These are phyloP conservation scores for Phytoseiulus persimilis DNA, from an alignment of 2,888 invertebrate genomes.

Conservation along the genomic window DNA sequence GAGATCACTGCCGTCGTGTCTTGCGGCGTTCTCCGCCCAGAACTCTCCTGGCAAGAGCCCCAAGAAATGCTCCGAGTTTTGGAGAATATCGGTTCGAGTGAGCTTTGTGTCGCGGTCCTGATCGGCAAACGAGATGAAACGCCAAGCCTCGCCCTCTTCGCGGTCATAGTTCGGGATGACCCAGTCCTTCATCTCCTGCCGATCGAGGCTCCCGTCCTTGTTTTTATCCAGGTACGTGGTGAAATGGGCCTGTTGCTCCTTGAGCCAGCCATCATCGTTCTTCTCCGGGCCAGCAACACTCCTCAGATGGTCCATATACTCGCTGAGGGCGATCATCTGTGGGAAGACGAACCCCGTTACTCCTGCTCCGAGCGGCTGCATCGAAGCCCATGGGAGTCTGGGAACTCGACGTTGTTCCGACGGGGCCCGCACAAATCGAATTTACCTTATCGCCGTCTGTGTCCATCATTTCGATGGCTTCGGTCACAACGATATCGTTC, in stretches of 20 bases:
- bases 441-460: conserved; percentile 53
- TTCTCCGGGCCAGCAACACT: conserved; percentile 46
- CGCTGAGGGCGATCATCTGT: conserved; percentile 52
- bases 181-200: conserved; percentile 54
- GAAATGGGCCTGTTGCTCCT: conserved; percentile 55
- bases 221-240: conserved; percentile 54
- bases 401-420: not conserved
- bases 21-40: conserved; percentile 43
- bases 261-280: conserved; percentile 54
- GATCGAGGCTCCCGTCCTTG: conserved; percentile 54
- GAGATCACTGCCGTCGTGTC: conserved; percentile 14
- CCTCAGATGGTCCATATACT: conserved; percentile 53
- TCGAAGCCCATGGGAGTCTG: not conserved
- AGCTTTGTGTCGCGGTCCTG: conserved; percentile 48
- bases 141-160: conserved; percentile 54
- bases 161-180: conserved; percentile 56
- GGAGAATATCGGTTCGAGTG: conserved; percentile 43
- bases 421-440: not conserved
- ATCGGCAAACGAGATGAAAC: conserved; percentile 54
- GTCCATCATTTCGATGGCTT: conserved; percentile 56
- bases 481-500: conserved; percentile 48
- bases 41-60: conserved; percentile 45
- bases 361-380: not conserved
- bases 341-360: not conserved
- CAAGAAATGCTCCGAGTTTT: conserved; percentile 44